Evolutionary conservation across 2,797 vertebrate genomes (phyloP).

Genomic region (Botia almorhae): DNA sequence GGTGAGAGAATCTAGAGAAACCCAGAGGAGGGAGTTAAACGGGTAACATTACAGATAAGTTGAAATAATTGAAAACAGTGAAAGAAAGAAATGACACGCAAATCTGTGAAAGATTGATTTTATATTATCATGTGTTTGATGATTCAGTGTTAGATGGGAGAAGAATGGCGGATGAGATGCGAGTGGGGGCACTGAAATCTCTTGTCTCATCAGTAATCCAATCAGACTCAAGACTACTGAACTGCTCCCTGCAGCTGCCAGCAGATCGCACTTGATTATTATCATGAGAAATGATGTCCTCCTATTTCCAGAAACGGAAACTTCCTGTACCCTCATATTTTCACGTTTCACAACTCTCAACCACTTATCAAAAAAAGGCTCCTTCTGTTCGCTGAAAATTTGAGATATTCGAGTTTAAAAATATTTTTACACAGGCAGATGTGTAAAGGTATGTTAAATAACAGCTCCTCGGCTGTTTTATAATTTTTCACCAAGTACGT

Average conservation of each 20-base stretch:
- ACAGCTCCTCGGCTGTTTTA: too few relatives aligned
- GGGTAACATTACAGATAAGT: constrained; percentile 30
- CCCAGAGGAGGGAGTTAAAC: constrained; percentile 15
- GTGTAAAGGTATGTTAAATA: too few relatives aligned
- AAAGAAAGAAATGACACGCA: background rate
- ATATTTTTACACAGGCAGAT: too few relatives aligned
- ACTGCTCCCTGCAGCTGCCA: constrained; percentile 35
- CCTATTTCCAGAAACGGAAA: constrained; percentile 11
- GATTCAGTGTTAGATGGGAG: constrained; percentile 27
- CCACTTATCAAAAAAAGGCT: background rate
- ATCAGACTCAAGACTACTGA: constrained; percentile 36
- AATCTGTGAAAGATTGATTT: constrained; percentile 46
- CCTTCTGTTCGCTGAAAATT: background rate
- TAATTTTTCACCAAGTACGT: too few relatives aligned
- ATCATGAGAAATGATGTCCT: constrained; percentile 27
- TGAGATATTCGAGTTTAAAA: background rate
- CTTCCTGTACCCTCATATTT: background rate
- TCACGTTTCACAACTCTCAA: background rate
- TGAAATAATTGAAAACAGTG: constrained; percentile 5
- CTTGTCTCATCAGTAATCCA: constrained; percentile 39
- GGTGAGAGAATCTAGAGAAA: constrained; percentile 1
- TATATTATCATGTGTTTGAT: constrained; percentile 33
- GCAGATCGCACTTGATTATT: constrained; percentile 44
- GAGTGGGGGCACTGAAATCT: constrained; percentile 5
- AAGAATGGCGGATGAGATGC: constrained; percentile 32